phyloP scores from a whole-genome alignment of 2,113 vertebrate species.

The Ochotona princeps region DNA sequence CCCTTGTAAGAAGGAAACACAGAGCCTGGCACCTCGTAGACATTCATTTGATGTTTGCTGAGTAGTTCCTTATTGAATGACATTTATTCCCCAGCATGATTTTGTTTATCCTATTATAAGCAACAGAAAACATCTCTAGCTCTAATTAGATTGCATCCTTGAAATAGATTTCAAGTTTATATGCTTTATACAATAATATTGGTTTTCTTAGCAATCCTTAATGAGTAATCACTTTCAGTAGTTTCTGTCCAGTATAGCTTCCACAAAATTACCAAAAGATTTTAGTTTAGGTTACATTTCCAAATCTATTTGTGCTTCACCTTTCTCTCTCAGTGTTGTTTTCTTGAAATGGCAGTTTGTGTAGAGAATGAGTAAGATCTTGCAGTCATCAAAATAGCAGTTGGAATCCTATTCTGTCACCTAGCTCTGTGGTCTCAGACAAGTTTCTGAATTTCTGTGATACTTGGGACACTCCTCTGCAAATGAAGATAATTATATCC shows the following conservation, averaged over 20 bases:
- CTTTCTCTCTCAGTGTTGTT: not conserved
- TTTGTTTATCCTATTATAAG: not conserved
- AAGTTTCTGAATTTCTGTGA: constrained; percentile 32
- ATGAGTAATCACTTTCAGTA: not conserved
- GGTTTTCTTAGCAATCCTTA: not conserved
- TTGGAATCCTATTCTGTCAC: not conserved
- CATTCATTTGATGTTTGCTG: not conserved
- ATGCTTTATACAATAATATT: not conserved
- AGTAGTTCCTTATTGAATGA: not conserved
- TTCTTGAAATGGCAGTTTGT: fast-evolving
- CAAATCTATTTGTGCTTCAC: not conserved
- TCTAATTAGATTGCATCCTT: not conserved
- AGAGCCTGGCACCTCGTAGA: not conserved
- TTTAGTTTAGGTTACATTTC: not conserved
- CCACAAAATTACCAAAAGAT: not conserved
- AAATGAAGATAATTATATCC: not conserved
- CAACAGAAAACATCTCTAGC: not conserved
- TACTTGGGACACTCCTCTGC: not conserved
- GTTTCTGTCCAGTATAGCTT: not conserved
- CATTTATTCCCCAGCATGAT: not conserved
- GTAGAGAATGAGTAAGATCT: fast-evolving
- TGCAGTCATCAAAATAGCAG: fast-evolving
- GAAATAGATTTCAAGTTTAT: constrained; percentile 15
- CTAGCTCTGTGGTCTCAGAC: not conserved
- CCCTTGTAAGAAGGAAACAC: not conserved